Conservation (phyloP, 2,113 vertebrate genomes). For the Nansenia antarctica region DNA sequence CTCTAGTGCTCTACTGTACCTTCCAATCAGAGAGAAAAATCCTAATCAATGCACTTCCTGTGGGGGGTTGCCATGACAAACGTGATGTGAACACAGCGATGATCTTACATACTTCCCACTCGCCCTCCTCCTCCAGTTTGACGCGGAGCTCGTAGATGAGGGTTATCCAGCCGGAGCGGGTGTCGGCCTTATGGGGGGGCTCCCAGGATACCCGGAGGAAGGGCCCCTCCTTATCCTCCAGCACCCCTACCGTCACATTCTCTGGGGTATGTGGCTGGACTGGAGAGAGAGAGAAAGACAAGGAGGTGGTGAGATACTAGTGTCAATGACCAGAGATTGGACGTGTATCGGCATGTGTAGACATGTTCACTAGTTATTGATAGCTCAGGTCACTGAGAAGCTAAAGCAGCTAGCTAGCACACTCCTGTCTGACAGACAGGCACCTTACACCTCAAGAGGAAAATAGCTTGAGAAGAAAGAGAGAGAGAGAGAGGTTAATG, state of each 20-base stretch:
- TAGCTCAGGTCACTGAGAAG: too few relatives aligned
- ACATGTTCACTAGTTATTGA: too few relatives aligned
- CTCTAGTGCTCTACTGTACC: too few relatives aligned
- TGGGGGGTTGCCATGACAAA: not conserved
- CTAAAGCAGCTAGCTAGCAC: too few relatives aligned
- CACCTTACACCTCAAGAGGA: too few relatives aligned
- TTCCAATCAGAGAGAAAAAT: too few relatives aligned
- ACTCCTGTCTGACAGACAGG: too few relatives aligned
- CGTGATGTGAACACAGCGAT: too few relatives aligned
- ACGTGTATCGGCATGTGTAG: too few relatives aligned
- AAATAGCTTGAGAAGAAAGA: too few relatives aligned
- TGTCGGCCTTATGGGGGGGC: slow-evolving; percentile 76
- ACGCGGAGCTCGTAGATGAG: slow-evolving; percentile 87
- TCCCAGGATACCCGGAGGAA: slow-evolving; percentile 84
- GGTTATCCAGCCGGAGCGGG: slow-evolving; percentile 80
- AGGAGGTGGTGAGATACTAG: not conserved
- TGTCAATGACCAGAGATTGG: too few relatives aligned
- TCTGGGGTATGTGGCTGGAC: slow-evolving; percentile 87
- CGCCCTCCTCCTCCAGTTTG: slow-evolving; percentile 74
- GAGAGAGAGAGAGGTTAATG: not conserved
- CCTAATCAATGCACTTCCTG: too few relatives aligned
- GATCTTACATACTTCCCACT: slow-evolving; percentile 86
- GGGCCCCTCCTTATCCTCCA: slow-evolving; percentile 61
- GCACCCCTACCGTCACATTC: slow-evolving; percentile 70
- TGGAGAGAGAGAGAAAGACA: slow-evolving; percentile 46